Base-by-base conservation (phyloP, 2,888 invertebrate species). In the Cybosia mesomella region DNA sequence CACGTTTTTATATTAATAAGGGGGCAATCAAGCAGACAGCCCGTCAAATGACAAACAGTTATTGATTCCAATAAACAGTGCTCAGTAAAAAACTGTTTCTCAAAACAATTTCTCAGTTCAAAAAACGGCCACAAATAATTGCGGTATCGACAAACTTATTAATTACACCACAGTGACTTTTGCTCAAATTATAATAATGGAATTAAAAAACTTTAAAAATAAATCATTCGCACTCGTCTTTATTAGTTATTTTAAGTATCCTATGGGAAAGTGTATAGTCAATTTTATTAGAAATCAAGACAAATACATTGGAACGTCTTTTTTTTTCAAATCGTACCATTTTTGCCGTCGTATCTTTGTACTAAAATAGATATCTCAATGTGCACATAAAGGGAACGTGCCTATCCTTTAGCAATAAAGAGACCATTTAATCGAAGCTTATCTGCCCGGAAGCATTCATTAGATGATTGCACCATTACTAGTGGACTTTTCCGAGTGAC, bases 371-470 rank as follows among this genome's bases (percentile, higher is more conserved):
- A 91, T 94, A 94, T 92, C 93, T 90, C 90, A 88, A 92, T 89
- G 91, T 86, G 89, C 89, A 88, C 92, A 92, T 93, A 94, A 92
- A 93, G 90, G 89, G 91, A 89, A 87, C 93, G 89, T 92, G 91
- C 93, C 94, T 92, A 92, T 91, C 92, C 91, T 92, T 91, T 85
- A 78, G 93, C 92, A 92, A 94, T 94, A 94, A 94, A 95, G 92
- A 90, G 91, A 92, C 91, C 93, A 94, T 94, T 95, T 95, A 94
- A 94, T 95, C 94, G 93, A 91, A 92, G 92, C 93, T 94, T 94
- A 94, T 94, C 93, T 93, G 91, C 89, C 92, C 95, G 91, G 93
- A 92, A 94, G 95, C 93, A 92, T 93, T 95, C 95, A 95, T 95
- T 95, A 95, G 95, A 95, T 95, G 95, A 95, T 95, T 95, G 95